Conservation (phyloP, 2,888 invertebrate species). For the Oscheius sp. region DNA sequence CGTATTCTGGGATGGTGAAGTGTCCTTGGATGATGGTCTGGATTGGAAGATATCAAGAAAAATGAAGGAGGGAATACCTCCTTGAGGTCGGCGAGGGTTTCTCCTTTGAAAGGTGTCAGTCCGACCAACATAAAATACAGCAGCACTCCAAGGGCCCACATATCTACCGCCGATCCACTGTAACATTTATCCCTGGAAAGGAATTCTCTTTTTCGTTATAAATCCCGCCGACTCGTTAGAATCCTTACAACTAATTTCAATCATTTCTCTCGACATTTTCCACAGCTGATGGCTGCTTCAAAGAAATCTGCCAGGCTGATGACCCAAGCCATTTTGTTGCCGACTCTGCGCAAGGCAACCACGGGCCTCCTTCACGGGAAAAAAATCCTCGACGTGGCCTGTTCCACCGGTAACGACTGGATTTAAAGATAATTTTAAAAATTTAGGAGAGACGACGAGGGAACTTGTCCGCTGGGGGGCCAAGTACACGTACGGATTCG, state of each 20-base stretch:
- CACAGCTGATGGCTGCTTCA: not conserved
- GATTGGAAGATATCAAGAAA: no score
- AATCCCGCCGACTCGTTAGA: not conserved
- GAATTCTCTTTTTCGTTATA: not conserved
- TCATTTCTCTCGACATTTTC: not conserved
- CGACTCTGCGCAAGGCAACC: conserved; percentile 1
- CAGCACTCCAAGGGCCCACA: conserved; percentile 81
- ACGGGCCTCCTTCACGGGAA: conserved; percentile 17
- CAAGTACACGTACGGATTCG: not conserved
- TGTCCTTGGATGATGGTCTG: conserved; percentile 61
- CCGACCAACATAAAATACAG: conserved; percentile 83
- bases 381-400: conserved; percentile 17
- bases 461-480: not conserved
- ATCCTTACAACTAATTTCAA: not conserved
- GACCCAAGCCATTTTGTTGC: not conserved
- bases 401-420: conserved; percentile 3
- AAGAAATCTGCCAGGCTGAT: not conserved
- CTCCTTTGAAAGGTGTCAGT: conserved; percentile 84
- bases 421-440: not conserved
- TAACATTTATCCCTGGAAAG: conserved; percentile 75
- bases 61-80: conserved; percentile 24
- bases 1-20: conserved; percentile 65
- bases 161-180: conserved; percentile 77
- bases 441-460: conserved; percentile 6
- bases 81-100: conserved; percentile 81